Conservation (phyloP, 1,140 invertebrate species). For the Agrilus planipennis region DNA sequence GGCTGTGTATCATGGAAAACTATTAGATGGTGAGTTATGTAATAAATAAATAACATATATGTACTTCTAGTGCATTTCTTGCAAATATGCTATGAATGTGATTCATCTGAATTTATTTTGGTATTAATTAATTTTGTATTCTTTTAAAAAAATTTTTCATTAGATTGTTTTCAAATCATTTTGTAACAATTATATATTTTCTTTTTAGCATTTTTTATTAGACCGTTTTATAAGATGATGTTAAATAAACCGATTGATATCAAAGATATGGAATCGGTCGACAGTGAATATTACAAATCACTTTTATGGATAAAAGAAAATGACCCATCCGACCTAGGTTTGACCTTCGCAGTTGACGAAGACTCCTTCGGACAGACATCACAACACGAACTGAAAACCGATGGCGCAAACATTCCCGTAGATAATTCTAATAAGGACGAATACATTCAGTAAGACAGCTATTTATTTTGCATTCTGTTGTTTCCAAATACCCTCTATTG, state of each 20-base stretch:
- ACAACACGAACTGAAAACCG: conserved; percentile 81
- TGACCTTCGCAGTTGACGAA: conserved; percentile 93
- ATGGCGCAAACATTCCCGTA: conserved; percentile 80
- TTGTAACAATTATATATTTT: no score
- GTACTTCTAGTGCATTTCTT: no score
- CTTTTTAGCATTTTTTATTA: conserved; percentile 88
- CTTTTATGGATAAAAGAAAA: conserved; percentile 96
- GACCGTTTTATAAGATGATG: conserved; percentile 99
- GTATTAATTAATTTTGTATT: no score
- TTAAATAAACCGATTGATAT: conserved; percentile 85
- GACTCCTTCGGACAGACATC: conserved; percentile 92
- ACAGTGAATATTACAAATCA: conserved; percentile 97
- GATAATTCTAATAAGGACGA: conserved; percentile 94
- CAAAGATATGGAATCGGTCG: conserved; percentile 97
- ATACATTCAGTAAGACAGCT: conserved; percentile 89
- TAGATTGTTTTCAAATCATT: no score
- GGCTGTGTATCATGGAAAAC: conserved; percentile 97
- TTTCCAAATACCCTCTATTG: no score
- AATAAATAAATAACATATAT: conserved; percentile 5
- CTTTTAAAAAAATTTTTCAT: no score
- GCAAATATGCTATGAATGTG: no score
- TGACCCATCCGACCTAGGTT: conserved; percentile 86
- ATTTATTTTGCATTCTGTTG: no score
- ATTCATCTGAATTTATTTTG: no score
- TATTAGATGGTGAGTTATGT: conserved; percentile 68